Evolutionary conservation across 2,113 vertebrate genomes (phyloP), one percentile per base, ranked within the genome.

Genomic region (Seriola aureovittata): DNA sequence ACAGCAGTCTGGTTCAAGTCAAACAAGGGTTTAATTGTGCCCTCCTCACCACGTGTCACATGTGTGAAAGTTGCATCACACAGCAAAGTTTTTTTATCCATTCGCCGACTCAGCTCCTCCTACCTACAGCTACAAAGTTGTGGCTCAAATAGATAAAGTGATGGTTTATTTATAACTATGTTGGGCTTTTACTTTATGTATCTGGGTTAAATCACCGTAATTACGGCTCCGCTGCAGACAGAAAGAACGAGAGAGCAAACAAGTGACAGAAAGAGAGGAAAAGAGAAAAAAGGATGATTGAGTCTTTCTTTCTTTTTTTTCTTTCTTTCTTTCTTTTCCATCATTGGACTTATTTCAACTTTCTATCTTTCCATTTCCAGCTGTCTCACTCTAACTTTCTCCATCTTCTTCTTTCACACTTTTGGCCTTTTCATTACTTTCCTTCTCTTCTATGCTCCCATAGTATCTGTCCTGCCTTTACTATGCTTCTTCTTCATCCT

Each of bases 121-220:
- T 7, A 8, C 80, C 69, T 36, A 16, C 59, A 60, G 48, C 63
- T 63, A 25, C 13, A 38, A 63, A 81, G 44, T 29, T 4, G 16
- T 48, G 29, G 46, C 67, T 57, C 67, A 60, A 19, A 71, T 55
- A 72, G 46, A 71, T 57, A 66, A 84, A 81, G 58, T 54, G 40
- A 58, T 71, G 59, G 68, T 82, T 88, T 86, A 90, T 91, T 91
- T 86, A 85, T 90, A 90, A 85, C 72, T 34, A 40, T 38, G 71
- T 84, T 60, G 42, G 16, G 76, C 54, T 85, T 84, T 83, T 80
- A 74, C 75, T 84, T 87, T 91, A 88, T 90, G 88, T 71, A 92
- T 90, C 85, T 91, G 82, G 90, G 88, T 91, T 89, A 86, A 83
- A 89, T 82, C 75, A 8, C 23, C 50, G 68, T 84, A 86, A 88